These are phyloP conservation scores for Natrix natrix DNA, from an alignment of 2,797 vertebrate genomes.

Conservation along the genomic window DNA sequence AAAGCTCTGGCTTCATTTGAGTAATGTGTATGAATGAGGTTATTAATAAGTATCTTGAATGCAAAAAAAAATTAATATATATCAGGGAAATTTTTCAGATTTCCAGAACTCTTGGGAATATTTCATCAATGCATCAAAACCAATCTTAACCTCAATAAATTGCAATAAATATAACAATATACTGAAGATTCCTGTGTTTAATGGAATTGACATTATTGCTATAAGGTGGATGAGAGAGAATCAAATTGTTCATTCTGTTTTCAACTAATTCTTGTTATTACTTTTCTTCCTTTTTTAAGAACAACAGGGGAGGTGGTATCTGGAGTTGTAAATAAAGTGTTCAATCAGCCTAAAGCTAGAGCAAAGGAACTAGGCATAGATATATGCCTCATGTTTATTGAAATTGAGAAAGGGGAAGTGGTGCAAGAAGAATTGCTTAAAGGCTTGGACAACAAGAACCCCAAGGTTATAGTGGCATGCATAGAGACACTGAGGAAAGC, in stretches of 20 bases:
- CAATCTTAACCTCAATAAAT: neutral
- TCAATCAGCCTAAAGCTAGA: constrained; percentile 97
- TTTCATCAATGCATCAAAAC: neutral
- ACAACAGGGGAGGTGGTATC: constrained; percentile 93
- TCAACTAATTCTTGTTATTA: neutral
- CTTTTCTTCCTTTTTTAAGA: constrained; percentile 70
- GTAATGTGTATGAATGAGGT: neutral
- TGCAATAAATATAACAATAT: neutral
- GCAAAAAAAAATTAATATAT: neutral
- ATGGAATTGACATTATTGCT: neutral
- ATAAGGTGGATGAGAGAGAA: neutral
- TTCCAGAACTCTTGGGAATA: neutral
- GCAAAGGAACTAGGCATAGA: constrained; percentile 93
- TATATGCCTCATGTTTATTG: constrained; percentile 95
- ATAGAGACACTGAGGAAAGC: constrained; percentile 88
- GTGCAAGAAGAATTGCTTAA: constrained; percentile 96
- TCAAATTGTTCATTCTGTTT: neutral
- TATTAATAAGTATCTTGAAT: neutral
- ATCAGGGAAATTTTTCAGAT: neutral
- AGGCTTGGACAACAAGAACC: constrained; percentile 97
- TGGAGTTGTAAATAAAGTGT: constrained; percentile 96
- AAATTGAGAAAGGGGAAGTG: constrained; percentile 92
- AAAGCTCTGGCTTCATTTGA: neutral
- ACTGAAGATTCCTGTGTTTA: neutral
- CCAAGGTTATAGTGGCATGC: constrained; percentile 91